Percentiles rank a stretch among this genome's conserved stretches.
Evolutionary conservation across 2,888 invertebrate genomes (phyloP).

Genomic region (Steinernema hermaphroditum): DNA sequence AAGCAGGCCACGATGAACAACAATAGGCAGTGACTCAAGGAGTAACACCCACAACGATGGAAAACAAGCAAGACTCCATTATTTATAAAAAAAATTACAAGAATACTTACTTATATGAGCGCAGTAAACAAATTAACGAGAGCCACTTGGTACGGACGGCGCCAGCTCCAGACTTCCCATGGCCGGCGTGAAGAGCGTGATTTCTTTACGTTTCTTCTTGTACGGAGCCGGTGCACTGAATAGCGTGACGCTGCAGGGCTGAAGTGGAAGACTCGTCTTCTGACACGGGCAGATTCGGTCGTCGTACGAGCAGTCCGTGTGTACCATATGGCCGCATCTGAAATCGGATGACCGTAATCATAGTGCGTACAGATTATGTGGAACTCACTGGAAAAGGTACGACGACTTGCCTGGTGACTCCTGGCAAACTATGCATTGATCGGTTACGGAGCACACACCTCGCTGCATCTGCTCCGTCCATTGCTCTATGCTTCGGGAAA

Average conservation of each 20-base stretch:
- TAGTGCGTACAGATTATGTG: neutral
- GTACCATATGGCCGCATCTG: conserved; percentile 19
- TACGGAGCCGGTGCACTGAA: neutral
- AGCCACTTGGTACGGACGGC: neutral
- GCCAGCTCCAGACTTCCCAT: conserved; percentile 19
- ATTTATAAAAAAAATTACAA: too few relatives aligned
- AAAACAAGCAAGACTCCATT: too few relatives aligned
- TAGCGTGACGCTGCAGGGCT: neutral
- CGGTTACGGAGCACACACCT: neutral
- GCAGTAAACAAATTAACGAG: too few relatives aligned
- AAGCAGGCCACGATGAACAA: too few relatives aligned
- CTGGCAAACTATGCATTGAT: conserved; percentile 1
- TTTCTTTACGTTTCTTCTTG: neutral
- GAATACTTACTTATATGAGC: too few relatives aligned
- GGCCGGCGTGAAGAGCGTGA: conserved; percentile 1
- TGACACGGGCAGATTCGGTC: neutral
- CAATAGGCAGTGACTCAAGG: too few relatives aligned
- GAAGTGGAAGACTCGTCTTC: neutral
- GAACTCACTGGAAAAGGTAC: neutral
- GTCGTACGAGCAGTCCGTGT: neutral
- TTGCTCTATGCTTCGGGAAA: neutral
- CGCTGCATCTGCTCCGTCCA: neutral
- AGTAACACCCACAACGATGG: too few relatives aligned
- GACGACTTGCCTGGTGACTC: neutral
- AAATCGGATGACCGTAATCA: neutral